A percentile compares a stretch with the other conserved stretches of the same genome.
phyloP scores from a whole-genome alignment of 2,113 vertebrate genomes.

The Rhegmatorhina hoffmannsi region DNA sequence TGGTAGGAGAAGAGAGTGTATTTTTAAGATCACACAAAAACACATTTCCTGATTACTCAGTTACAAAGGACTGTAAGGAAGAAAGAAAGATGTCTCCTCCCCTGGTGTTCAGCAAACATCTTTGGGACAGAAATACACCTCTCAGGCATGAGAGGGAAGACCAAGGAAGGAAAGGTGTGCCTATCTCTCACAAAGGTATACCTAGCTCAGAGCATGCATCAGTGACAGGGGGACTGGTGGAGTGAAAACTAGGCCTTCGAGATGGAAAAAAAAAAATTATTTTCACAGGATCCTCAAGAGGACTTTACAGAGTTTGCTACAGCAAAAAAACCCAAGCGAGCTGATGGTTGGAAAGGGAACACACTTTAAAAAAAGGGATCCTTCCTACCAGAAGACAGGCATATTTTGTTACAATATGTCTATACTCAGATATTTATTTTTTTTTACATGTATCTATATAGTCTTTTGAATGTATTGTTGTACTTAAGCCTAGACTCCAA shows the following conservation, averaged over 20 bases:
- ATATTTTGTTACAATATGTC: not conserved
- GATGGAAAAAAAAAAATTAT: not conserved
- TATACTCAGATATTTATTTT: not conserved
- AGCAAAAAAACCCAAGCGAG: not conserved
- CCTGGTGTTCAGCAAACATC: not conserved
- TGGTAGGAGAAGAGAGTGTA: not conserved
- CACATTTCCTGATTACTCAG: not conserved
- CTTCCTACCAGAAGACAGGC: not conserved
- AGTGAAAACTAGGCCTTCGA: not conserved
- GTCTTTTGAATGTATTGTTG: not conserved
- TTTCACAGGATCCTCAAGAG: not conserved
- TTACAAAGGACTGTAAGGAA: not conserved
- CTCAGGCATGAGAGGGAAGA: not conserved
- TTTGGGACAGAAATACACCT: not conserved
- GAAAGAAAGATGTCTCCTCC: not conserved
- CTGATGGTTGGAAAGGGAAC: not conserved
- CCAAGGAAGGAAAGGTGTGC: not conserved
- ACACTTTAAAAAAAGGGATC: not conserved
- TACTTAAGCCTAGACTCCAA: not conserved
- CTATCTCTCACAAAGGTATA: rapidly evolving
- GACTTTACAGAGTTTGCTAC: not conserved
- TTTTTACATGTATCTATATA: not conserved
- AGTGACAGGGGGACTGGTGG: not conserved
- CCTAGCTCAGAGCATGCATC: not conserved
- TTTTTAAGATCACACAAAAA: not conserved